Evolutionary conservation across 2,888 invertebrate species (phyloP), one percentile per base, ranked within the genome.

Genomic region (Anticlea derivata): DNA sequence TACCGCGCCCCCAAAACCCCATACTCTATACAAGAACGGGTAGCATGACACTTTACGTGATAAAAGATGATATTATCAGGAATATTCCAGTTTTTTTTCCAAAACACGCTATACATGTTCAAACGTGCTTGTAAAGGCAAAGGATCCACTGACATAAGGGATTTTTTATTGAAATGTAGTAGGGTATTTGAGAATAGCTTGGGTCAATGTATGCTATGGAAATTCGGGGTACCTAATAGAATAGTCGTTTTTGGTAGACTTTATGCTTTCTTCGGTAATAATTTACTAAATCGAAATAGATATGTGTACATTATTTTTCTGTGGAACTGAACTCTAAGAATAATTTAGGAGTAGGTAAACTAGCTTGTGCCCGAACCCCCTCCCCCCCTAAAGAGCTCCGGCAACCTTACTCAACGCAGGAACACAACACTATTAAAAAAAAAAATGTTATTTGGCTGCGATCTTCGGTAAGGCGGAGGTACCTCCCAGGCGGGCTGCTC

Each of bases 31-130:
- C 57, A 64, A 66, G 66, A 53, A 68, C 63, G 53, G 50, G 56
- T 49, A 64, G 62, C 67, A 58, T 72, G 75, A 75, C 75, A 76
- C 72, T 75, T 78, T 74, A 68, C 65, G 68, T 70, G 73, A 76
- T 77, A 73, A 69, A 74, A 75, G 69, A 62, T 61, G 70, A 73
- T 75, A 73, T 74, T 70, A 68, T 70, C 66, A 63, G 50, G 65
- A 60, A 67, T 67, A 68, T 66, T 66, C 67, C 64, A 69, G 69
- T 73, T 74, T 71, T 74, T 71, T 74, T 68, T 66, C 57, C 44
- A 61, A 63, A 64, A 63, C 62, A 67, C 46, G 55, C 58, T 48
- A 56, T 56, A 52, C 63, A 60, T 62, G 60, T 47, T 57, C 61
- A 63, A 60, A 63, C 63, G 65, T 63, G 63, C 61, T 61, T 60